Conservation (phyloP, 2,888 invertebrate genomes). For the Leptodirus hochenwartii region DNA sequence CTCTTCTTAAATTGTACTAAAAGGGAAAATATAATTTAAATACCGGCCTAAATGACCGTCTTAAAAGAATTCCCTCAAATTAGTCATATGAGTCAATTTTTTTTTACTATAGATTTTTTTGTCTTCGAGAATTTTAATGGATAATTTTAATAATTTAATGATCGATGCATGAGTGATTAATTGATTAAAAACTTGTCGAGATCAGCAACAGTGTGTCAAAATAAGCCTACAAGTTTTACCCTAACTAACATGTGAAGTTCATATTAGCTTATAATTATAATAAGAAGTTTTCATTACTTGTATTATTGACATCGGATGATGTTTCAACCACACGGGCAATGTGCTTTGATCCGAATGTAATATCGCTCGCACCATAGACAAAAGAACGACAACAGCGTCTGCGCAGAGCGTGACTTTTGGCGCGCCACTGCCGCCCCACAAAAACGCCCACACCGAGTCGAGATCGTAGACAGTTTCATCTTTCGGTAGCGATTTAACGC, state of each 20-base stretch:
- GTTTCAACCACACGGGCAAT: conserved; percentile 53
- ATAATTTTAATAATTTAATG: too few species aligned
- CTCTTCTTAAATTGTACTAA: conserved; percentile 2
- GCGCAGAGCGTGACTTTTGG: conserved; percentile 66
- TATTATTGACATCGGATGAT: conserved; percentile 65
- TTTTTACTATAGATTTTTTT: too few species aligned
- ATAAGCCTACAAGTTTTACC: too few species aligned
- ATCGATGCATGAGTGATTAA: too few species aligned
- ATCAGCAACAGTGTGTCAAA: too few species aligned
- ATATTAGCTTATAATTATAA: not conserved
- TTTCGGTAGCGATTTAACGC: conserved; percentile 48
- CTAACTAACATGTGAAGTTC: too few species aligned
- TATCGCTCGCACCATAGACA: conserved; percentile 66
- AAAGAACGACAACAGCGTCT: conserved; percentile 76
- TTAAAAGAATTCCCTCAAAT: too few species aligned
- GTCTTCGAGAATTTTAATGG: too few species aligned
- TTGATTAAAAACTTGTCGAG: too few species aligned
- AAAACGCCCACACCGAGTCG: conserved; percentile 85
- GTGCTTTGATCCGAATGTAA: conserved; percentile 41
- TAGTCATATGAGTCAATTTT: too few species aligned
- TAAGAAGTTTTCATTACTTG: conserved; percentile 31
- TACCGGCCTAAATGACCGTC: too few species aligned
- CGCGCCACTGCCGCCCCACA: conserved; percentile 66
- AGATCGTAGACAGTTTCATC: conserved; percentile 48
- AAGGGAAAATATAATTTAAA: too few species aligned